A percentile compares a stretch with the other conserved stretches of the same genome.
Conservation (phyloP, 2,888 invertebrate species). For the Protodeltote pygarga region DNA sequence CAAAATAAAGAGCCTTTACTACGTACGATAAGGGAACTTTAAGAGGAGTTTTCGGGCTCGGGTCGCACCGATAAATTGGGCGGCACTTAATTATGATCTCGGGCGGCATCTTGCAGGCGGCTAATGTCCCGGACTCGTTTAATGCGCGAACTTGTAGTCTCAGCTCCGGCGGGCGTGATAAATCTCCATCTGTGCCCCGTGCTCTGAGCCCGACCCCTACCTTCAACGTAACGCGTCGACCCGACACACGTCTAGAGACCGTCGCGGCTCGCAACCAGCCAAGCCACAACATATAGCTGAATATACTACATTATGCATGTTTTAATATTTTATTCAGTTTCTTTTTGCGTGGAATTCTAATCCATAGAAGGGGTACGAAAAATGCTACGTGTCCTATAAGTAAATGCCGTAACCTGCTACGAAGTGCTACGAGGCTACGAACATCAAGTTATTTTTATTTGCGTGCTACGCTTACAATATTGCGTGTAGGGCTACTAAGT, state of each 20-base stretch:
- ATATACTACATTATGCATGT: constrained; percentile 5
- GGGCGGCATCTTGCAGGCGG: constrained; percentile 86
- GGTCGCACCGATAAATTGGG: constrained; percentile 87
- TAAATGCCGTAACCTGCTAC: too few relatives aligned
- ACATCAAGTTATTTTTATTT: too few relatives aligned
- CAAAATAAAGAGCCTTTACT: constrained; percentile 85
- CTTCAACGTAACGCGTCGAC: constrained; percentile 47
- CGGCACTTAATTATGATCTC: constrained; percentile 87
- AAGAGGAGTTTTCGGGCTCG: constrained; percentile 82
- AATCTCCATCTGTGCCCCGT: constrained; percentile 80
- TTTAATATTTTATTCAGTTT: constrained; percentile 1
- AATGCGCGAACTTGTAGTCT: constrained; percentile 86
- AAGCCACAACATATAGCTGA: constrained; percentile 16
- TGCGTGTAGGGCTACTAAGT: too few relatives aligned
- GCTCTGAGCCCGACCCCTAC: constrained; percentile 62
- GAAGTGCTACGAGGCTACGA: too few relatives aligned
- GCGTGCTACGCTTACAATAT: too few relatives aligned
- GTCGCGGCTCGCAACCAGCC: constrained; percentile 6
- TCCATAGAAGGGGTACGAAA: too few relatives aligned
- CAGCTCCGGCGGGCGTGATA: constrained; percentile 83
- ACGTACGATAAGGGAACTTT: constrained; percentile 85
- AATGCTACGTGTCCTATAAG: too few relatives aligned
- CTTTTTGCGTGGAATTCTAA: too few relatives aligned
- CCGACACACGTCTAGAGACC: constrained; percentile 46
- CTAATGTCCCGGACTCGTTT: constrained; percentile 86